Percentiles rank a stretch among this genome's conserved stretches.
phyloP scores from a whole-genome alignment of 2,797 vertebrate species.

The Coracias cyanogaster region DNA sequence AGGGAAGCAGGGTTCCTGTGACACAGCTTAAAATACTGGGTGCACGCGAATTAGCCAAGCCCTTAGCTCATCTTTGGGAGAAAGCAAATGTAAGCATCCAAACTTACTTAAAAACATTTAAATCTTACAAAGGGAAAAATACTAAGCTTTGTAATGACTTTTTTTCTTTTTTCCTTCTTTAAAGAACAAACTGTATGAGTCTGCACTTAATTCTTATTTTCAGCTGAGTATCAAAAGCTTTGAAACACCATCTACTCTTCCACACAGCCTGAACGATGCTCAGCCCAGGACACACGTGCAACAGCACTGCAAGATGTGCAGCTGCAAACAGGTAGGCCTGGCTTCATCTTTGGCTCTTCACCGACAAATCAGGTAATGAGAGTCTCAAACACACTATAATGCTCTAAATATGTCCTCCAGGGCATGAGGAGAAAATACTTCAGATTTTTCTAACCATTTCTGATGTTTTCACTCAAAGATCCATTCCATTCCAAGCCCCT shows the following conservation, averaged over 20 bases:
- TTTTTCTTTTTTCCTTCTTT: not conserved
- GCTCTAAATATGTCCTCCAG: not conserved
- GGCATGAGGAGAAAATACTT: not conserved
- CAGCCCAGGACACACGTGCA: not conserved
- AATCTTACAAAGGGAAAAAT: not conserved
- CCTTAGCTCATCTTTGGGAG: not conserved
- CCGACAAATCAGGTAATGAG: not conserved
- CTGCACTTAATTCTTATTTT: not conserved
- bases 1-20: not conserved
- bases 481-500: fast-evolving
- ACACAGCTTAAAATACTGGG: not conserved
- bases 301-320: not conserved
- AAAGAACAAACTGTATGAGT: not conserved
- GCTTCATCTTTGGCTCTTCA: not conserved
- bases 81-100: not conserved
- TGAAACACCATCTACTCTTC: not conserved
- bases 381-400: not conserved
- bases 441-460: not conserved
- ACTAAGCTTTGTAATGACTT: not conserved
- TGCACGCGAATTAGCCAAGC: fast-evolving
- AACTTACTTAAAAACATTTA: not conserved
- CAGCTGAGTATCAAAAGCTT: not conserved
- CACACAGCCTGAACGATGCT: fast-evolving
- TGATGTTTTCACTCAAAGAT: not conserved
- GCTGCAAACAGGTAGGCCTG: not conserved